phyloP scores from a whole-genome alignment of 2,888 invertebrate genomes.

The Thereva nobilitata region DNA sequence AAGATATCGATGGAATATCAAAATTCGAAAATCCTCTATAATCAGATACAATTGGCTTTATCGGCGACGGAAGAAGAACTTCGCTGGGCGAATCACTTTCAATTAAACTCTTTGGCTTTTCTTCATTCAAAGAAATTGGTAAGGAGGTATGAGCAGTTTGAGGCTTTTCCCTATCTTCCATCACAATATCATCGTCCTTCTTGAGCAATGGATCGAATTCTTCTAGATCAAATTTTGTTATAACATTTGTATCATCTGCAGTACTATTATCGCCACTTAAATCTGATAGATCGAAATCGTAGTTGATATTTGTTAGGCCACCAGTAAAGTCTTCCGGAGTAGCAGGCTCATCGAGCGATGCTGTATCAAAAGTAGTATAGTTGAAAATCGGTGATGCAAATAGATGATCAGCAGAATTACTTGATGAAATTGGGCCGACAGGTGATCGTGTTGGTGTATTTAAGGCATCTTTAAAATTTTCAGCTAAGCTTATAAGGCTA shows the following conservation, averaged over 20 bases:
- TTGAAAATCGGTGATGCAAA: constrained; percentile 64
- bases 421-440: constrained; percentile 42
- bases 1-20: constrained; percentile 68
- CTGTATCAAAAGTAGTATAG: constrained; percentile 62
- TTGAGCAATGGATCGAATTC: constrained; percentile 57
- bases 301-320: constrained; percentile 72
- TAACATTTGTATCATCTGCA: constrained; percentile 63
- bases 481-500: constrained; percentile 18
- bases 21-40: constrained; percentile 67
- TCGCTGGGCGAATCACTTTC: constrained; percentile 56
- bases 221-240: constrained; percentile 54
- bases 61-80: constrained; percentile 63
- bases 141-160: constrained; percentile 5
- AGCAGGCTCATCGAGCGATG: constrained; percentile 61
- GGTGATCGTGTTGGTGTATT: constrained; percentile 37
- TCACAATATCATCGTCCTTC: constrained; percentile 21
- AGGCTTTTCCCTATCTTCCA: background rate
- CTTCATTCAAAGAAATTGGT: background rate
- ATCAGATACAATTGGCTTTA: constrained; percentile 62
- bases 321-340: constrained; percentile 67
- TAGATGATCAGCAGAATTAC: constrained; percentile 59
- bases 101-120: constrained; percentile 49
- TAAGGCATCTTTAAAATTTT: constrained; percentile 18
- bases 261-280: constrained; percentile 73
- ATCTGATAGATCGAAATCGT: constrained; percentile 77